A percentile compares a stretch with the other conserved stretches of the same genome.
Evolutionary conservation across 2,888 invertebrate genomes (phyloP).

Genomic region (Dynastes hyllus): DNA sequence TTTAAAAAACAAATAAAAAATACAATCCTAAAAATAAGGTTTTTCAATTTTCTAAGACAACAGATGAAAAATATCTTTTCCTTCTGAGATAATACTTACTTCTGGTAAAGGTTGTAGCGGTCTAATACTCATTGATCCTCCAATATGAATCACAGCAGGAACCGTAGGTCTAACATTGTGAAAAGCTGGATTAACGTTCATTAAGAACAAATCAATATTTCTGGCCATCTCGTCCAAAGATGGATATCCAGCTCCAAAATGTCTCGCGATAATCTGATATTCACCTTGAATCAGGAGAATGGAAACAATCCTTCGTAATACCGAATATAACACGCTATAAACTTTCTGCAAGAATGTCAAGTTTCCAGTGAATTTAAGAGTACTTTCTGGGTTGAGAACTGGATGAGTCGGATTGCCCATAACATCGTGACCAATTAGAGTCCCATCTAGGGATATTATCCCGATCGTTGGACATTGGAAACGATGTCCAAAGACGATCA

Average conservation of each 20-base stretch:
- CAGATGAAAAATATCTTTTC: no score
- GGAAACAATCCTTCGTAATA: conserved; percentile 60
- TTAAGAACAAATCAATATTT: conserved; percentile 64
- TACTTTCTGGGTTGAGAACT: conserved; percentile 64
- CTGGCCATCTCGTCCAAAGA: conserved; percentile 63
- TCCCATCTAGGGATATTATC: conserved; percentile 64
- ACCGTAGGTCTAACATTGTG: conserved; percentile 63
- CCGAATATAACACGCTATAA: conserved; percentile 60
- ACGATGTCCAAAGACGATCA: conserved; percentile 62
- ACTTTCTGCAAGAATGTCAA: conserved; percentile 69
- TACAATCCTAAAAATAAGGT: no score
- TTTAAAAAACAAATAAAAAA: no score
- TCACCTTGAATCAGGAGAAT: conserved; percentile 60
- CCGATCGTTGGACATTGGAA: conserved; percentile 66
- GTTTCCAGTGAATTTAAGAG: conserved; percentile 64
- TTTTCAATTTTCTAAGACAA: no score
- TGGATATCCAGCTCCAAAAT: conserved; percentile 66
- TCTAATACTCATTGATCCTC: conserved; percentile 62
- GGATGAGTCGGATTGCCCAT: conserved; percentile 66
- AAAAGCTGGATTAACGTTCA: conserved; percentile 65
- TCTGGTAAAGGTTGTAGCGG: conserved; percentile 61
- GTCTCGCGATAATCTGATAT: conserved; percentile 62
- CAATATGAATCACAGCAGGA: conserved; percentile 64
- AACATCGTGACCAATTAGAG: conserved; percentile 60
- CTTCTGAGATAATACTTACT: conserved; percentile 57